Evolutionary conservation across 2,797 vertebrate genomes (phyloP), one percentile per base, ranked within the genome.

Genomic region (Mallotus villosus): DNA sequence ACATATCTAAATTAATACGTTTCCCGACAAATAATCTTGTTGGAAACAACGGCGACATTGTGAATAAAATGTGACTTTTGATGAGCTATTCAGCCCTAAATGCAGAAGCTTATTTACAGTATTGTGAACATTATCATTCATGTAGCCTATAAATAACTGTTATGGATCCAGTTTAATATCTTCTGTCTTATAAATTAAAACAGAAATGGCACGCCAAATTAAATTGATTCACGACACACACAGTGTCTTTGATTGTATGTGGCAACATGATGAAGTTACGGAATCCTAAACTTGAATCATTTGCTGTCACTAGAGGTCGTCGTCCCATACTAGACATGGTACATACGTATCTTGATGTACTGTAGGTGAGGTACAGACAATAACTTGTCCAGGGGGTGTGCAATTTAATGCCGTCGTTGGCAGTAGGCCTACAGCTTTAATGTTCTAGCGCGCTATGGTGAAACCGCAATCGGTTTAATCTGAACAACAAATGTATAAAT

Each of bases 251-350:
- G 46, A 67, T 55, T 53, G 51, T 24, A 19, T 32, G 49, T 67
- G 46, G 22, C 46, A 51, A 25, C 17, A 21, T 67, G 41, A 7
- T 63, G n/a, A 64, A 41, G 32, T 64, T 64, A 37, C 1, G 9
- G n/a, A 27, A 24, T 67, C 64, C 65, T 27, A 53, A 6, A 5
- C 59, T 19, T 64, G 14, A 49, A 16, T 34, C 24, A 9, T 37
- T 51, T 49, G 3, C 59, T 1, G 59, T 59, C 75, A 49, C 70
- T 73, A 76, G 75, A 61, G 70, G 70, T 72, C 66, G 70, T 53
- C 14, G 25, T 73, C 65, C 9, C n/a, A 60, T 65, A 53, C 37
- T 25, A 11, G 24, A 58, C 19, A 17, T 6, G 5, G 51, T n/a
- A 6, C 51, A 53, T 7, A 55, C 16, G 16, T 55, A n/a, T n/a